Base-by-base conservation (phyloP, 2,797 vertebrate species). In the Enteromius radiatus region DNA sequence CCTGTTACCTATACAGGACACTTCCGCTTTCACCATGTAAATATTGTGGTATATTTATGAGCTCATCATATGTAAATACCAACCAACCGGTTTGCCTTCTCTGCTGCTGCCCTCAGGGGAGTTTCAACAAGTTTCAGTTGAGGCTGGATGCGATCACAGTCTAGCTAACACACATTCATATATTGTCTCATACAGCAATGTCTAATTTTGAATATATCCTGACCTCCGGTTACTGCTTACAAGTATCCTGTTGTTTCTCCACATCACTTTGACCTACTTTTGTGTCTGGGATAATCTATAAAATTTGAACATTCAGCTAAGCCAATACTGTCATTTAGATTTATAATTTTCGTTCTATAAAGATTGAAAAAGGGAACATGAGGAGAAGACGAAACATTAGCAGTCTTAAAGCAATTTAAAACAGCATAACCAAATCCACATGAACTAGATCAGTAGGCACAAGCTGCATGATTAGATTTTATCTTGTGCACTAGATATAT, bases 381-480 rank as follows among this genome's bases (percentile, higher is more conserved):
- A 76, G 8, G 8, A 59, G 4, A 56, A 33, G n/a, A 17, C 6
- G 52, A 82, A 54, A 64, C 28, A 65, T 56, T 21, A 71, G 43
- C 49, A 23, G 12, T 9, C 54, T 78, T 45, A 82, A 82, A 84
- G 41, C 69, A 73, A 23, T 12, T 83, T 23, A 64, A 68, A 83
- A 83, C 67, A 67, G 63, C 36, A 38, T 61, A 80, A 84, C 23
- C 73, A 67, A 80, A 69, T 76, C 15, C 80, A 54, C 69, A 78
- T 81, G 81, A 79, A 80, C 31, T 47, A 19, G 33, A 86, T 81
- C 81, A 84, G 15, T 54, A 41, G 17, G 11, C 52, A 8, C 38
- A 19, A 79, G 84, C 82, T 70, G 82, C 84, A 28, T 80, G 41
- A 76, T 85, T 78, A 61, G 49, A 85, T 86, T 84, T 31, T 23